Base-by-base conservation (phyloP, 1,140 invertebrate species). In the Chlorops oryzae region DNA sequence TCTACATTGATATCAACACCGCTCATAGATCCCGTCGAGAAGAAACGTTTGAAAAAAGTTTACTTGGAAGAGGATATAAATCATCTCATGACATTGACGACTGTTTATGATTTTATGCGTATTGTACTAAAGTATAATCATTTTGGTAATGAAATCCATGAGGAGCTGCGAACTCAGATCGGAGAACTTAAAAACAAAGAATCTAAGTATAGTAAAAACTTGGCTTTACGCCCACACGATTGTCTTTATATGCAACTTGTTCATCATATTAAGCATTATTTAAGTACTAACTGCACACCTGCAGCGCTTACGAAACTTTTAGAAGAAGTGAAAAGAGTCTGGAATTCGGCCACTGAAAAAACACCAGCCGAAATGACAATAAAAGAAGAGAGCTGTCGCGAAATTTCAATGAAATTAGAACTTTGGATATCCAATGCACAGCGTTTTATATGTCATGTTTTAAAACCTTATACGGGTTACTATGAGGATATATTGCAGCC, bases 1-100 rank as follows among this genome's bases (percentile, higher is more conserved):
- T 74, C 70, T 15, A 50, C 78, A 18, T 53, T 76, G n/a, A 75
- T 73, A 0, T 73, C 77, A 57, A 56, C 80, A 1, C 70, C 79
- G 0, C 59, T 75, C 2, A 81, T 91, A 15, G 89, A 92, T 75
- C 86, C 87, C 2, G 80, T 87, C 0, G 78, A 84, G 39, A 89
- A 88, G 63, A 78, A 82, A 32, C 72, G 76, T 2, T 62, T 90
- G 0, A 87, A 87, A 66, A 73, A 83, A 5, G 63, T 77, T 38
- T 86, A 88, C 47, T 67, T 81, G 10, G 63, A 77, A 12, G 80
- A 88, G 61, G 84, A 88, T 56, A 75, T 83, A 0, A 54, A 68
- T 42, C 59, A 58, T 18, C 40, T 72, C 0, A 46, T 23, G 1
- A 57, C 55, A 12, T 27, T 72, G 20, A 55, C 25, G 4, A 52